phyloP scores from a whole-genome alignment of 1,140 invertebrate species.

The Drosophila malerkotliana region DNA sequence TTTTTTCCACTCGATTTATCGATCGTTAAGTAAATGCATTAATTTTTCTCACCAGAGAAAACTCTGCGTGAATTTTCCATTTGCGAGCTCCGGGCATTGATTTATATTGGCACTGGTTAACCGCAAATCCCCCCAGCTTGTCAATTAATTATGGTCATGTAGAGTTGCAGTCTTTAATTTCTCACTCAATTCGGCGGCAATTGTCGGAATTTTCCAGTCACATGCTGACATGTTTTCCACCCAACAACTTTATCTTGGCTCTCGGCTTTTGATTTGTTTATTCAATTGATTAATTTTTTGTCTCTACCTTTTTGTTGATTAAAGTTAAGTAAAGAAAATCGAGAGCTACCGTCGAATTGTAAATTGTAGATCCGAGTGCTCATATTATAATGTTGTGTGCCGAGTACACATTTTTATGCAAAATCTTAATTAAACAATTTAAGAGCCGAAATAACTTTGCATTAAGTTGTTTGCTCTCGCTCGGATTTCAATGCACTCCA shows the following conservation, averaged over 20 bases:
- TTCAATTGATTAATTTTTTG: constrained; percentile 64
- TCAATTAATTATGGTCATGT: constrained; percentile 69
- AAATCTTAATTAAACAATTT: constrained; percentile 33
- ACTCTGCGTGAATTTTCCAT: constrained; percentile 31
- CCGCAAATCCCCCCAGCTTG: constrained; percentile 40
- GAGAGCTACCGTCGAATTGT: not conserved
- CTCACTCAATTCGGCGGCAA: constrained; percentile 53
- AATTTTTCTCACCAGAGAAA: constrained; percentile 45
- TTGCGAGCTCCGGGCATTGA: constrained; percentile 44
- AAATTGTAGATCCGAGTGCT: not conserved
- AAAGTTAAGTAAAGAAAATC: not conserved
- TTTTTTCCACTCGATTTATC: constrained; percentile 62
- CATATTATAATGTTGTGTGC: not conserved
- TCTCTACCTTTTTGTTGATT: constrained; percentile 27
- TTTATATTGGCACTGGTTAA: constrained; percentile 44
- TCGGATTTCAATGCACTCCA: constrained; percentile 14
- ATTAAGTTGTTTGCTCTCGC: constrained; percentile 23
- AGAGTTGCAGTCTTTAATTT: constrained; percentile 49
- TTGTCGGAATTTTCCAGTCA: constrained; percentile 28
- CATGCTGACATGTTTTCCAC: constrained; percentile 17
- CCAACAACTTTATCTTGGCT: constrained; percentile 28
- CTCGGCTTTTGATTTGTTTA: constrained; percentile 50
- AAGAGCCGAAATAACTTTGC: constrained; percentile 25
- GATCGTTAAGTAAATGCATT: constrained; percentile 71
- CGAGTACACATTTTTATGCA: constrained; percentile 6